Evolutionary conservation across 2,113 vertebrate genomes (phyloP).

Genomic region (Tragelaphus imberbis): DNA sequence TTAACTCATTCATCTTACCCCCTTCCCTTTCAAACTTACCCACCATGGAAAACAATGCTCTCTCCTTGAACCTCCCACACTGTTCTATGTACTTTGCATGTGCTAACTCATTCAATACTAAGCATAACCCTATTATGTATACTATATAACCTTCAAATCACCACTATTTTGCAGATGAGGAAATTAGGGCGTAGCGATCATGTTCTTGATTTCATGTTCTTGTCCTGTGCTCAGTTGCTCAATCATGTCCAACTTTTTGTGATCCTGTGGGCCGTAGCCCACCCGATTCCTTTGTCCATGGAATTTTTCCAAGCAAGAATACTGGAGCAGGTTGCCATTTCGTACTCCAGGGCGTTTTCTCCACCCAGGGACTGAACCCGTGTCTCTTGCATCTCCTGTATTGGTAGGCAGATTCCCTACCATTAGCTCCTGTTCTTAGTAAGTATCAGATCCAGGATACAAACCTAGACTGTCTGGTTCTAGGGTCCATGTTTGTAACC

Average conservation of each 20-base stretch:
- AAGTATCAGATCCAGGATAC: background rate
- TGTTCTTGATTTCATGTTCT: background rate
- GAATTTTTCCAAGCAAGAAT: background rate
- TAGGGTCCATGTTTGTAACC: background rate
- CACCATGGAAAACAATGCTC: background rate
- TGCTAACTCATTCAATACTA: background rate
- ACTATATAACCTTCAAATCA: background rate
- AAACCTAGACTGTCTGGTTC: background rate
- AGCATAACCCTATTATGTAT: background rate
- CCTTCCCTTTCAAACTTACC: background rate
- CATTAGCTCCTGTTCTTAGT: background rate
- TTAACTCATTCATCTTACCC: background rate
- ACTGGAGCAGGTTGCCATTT: background rate
- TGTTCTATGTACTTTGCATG: background rate
- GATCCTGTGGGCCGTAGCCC: background rate
- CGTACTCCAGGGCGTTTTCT: background rate
- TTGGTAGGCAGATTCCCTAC: background rate
- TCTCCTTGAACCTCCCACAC: background rate
- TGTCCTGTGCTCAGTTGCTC: background rate
- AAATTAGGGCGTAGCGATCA: background rate
- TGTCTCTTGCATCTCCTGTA: background rate
- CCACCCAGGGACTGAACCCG: fast-evolving
- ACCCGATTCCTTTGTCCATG: background rate
- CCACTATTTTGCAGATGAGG: background rate
- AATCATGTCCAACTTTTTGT: background rate